Percentiles rank a stretch among this genome's conserved stretches.
phyloP scores from a whole-genome alignment of 2,888 invertebrate species.

The Clistopyga incitator region DNA sequence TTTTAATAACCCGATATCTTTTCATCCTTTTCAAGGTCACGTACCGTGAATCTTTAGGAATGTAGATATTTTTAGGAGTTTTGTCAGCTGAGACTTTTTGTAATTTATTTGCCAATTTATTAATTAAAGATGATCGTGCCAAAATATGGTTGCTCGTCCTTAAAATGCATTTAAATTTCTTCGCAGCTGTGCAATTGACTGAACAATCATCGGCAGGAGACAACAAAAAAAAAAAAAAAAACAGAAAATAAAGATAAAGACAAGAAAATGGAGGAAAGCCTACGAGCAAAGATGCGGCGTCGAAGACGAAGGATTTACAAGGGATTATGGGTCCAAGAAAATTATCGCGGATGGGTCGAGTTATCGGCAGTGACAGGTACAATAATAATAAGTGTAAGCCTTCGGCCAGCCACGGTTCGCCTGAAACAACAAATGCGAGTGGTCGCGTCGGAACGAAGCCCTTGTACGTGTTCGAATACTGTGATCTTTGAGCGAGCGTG shows the following conservation, averaged over 20 bases:
- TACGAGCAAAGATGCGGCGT: conserved; percentile 17
- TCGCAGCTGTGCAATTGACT: no score
- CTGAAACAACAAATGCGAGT: conserved; percentile 67
- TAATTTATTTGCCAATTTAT: no score
- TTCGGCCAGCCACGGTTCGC: conserved; percentile 45
- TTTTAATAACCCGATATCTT: no score
- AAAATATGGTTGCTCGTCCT: no score
- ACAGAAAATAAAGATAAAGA: conserved; percentile 13
- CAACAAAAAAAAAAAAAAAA: neutral
- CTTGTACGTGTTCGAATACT: conserved; percentile 23
- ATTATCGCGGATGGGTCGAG: conserved; percentile 63
- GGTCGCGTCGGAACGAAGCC: conserved; percentile 12
- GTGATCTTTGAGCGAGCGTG: conserved; percentile 39
- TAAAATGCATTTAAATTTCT: neutral
- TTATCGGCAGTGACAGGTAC: conserved; percentile 69
- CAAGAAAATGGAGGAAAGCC: conserved; percentile 20
- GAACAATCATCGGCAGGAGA: conserved; percentile 18
- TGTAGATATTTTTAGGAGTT: no score
- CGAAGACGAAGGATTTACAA: conserved; percentile 50
- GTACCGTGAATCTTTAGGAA: no score
- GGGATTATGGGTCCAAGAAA: conserved; percentile 62
- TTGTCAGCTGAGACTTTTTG: no score
- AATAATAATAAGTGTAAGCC: conserved; percentile 64
- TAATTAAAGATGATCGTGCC: no score
- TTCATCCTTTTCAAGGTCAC: no score